Evolutionary conservation across 2,113 vertebrate genomes (phyloP).

Genomic region (Procavia capensis): DNA sequence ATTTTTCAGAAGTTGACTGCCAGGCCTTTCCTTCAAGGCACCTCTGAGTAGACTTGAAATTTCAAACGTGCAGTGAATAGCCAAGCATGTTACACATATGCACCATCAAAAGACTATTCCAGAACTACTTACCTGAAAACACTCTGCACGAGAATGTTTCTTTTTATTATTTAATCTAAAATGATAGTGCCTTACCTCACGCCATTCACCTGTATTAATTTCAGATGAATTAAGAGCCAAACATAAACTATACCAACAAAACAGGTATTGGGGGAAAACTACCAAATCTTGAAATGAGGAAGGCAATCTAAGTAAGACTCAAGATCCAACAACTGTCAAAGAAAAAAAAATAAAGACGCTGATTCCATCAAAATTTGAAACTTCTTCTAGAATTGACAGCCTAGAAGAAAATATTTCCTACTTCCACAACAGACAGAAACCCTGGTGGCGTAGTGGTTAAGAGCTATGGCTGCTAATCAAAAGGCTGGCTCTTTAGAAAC

Average conservation of each 20-base stretch:
- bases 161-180: slow-evolving; percentile 43
- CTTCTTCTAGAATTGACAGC: slow-evolving; percentile 27
- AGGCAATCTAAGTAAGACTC: slow-evolving; percentile 32
- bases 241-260: neutral
- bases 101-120: neutral
- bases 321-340: slow-evolving; percentile 26
- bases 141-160: neutral
- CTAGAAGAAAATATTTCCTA: slow-evolving; percentile 14
- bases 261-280: neutral
- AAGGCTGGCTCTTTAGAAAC: too few species aligned
- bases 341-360: slow-evolving; percentile 25
- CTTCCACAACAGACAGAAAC: neutral
- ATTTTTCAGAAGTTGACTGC: neutral
- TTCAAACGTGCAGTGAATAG: neutral
- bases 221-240: slow-evolving; percentile 11
- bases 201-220: slow-evolving; percentile 28
- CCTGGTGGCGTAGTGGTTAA: too few species aligned
- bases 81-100: neutral
- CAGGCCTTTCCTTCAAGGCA: neutral
- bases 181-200: neutral
- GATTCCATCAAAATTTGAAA: slow-evolving; percentile 31
- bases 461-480: too few species aligned
- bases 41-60: neutral
- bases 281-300: slow-evolving; percentile 8
- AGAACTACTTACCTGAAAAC: slow-evolving; percentile 56